phyloP scores from a whole-genome alignment of 2,888 invertebrate species.

The Lathronympha strigana region DNA sequence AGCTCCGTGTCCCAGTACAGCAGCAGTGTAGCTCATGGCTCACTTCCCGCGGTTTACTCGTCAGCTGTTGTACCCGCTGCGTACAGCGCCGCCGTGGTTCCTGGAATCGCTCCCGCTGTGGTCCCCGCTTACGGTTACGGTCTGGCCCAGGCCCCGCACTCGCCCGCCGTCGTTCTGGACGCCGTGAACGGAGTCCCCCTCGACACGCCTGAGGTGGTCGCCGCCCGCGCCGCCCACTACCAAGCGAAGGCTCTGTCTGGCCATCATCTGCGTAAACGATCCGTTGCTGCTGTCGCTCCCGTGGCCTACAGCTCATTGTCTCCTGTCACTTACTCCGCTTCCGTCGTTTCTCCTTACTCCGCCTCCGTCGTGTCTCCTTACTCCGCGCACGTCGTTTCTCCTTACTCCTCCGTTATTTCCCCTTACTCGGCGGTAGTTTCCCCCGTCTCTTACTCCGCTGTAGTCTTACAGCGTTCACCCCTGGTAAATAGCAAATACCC shows the following conservation, averaged over 20 bases:
- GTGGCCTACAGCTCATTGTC: slow-evolving; percentile 60
- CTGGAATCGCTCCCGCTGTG: slow-evolving; percentile 49
- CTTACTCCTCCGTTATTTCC: slow-evolving; percentile 54
- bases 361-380: slow-evolving; percentile 51
- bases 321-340: slow-evolving; percentile 51
- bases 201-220: slow-evolving; percentile 79
- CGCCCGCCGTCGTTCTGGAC: slow-evolving; percentile 75
- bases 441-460: slow-evolving; percentile 53
- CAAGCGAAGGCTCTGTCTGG: slow-evolving; percentile 74
- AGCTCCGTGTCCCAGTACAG: slow-evolving; percentile 60
- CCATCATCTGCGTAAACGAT: slow-evolving; percentile 72
- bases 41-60: slow-evolving; percentile 54
- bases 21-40: slow-evolving; percentile 60
- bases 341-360: slow-evolving; percentile 46
- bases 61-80: slow-evolving; percentile 46
- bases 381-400: slow-evolving; percentile 49
- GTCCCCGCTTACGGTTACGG: slow-evolving; percentile 54
- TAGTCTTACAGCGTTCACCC: slow-evolving; percentile 65
- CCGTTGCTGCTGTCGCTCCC: slow-evolving; percentile 44
- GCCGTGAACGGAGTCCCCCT: slow-evolving; percentile 76
- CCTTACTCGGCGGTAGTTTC: slow-evolving; percentile 54
- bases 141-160: slow-evolving; percentile 67
- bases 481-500: slow-evolving; percentile 53
- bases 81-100: slow-evolving; percentile 65
- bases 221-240: slow-evolving; percentile 76